phyloP scores from a whole-genome alignment of 2,888 invertebrate species.

The Zygothrica quintamaculata region DNA sequence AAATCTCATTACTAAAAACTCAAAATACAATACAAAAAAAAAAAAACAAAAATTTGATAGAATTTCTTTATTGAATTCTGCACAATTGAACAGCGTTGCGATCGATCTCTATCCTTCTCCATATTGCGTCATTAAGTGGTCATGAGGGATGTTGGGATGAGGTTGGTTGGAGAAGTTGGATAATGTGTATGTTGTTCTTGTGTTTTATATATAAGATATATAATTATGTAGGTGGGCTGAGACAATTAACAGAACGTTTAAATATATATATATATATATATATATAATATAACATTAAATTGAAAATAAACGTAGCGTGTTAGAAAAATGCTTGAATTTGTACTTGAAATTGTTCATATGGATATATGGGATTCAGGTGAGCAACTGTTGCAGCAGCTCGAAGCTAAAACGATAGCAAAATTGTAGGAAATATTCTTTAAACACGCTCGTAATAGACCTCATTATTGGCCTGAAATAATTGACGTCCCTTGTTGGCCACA shows the following conservation, averaged over 20 bases:
- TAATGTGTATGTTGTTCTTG: conserved; percentile 33
- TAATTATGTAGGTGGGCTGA: conserved; percentile 12
- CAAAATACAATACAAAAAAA: conserved; percentile 36
- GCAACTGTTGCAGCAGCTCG: conserved; percentile 70
- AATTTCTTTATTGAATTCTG: conserved; percentile 22
- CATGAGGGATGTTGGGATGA: background rate
- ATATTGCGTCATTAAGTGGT: conserved; percentile 57
- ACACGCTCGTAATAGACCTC: conserved; percentile 77
- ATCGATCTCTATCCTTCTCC: conserved; percentile 83
- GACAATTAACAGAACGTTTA: conserved; percentile 6
- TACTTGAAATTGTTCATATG: conserved; percentile 14
- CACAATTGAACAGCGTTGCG: conserved; percentile 46
- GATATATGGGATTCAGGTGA: conserved; percentile 24
- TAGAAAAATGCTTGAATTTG: background rate
- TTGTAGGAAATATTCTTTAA: conserved; percentile 56
- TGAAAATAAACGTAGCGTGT: conserved; percentile 35
- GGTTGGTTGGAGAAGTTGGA: conserved; percentile 4
- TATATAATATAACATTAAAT: conserved; percentile 41
- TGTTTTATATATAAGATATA: too few relatives aligned
- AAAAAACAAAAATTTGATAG: conserved; percentile 33
- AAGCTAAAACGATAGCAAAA: conserved; percentile 58
- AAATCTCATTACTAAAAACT: background rate
- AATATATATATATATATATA: conserved; percentile 6
- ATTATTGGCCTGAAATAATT: conserved; percentile 80
- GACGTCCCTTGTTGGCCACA: conserved; percentile 85